Conservation (phyloP, 2,113 vertebrate genomes). For the Riparia riparia region DNA sequence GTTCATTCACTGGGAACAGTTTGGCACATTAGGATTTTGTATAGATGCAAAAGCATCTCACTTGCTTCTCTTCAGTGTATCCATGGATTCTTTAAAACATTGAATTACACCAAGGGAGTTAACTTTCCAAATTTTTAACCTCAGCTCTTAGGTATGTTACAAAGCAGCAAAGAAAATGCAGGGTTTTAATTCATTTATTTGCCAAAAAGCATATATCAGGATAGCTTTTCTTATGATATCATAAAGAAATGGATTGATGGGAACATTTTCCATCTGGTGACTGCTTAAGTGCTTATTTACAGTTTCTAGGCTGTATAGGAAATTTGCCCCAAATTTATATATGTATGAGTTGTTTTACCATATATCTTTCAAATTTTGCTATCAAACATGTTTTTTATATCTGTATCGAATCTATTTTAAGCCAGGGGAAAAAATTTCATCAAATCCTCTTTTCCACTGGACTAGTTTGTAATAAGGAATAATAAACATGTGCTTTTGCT, state of each 20-base stretch:
- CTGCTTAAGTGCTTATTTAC: neutral
- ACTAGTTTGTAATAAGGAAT: neutral
- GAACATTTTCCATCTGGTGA: neutral
- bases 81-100: neutral
- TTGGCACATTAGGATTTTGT: slow-evolving; percentile 69
- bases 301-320: neutral
- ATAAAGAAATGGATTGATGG: neutral
- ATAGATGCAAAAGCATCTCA: slow-evolving; percentile 12
- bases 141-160: neutral
- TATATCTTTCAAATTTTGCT: neutral
- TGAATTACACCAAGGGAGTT: slow-evolving; percentile 14
- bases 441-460: neutral
- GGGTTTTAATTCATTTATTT: neutral
- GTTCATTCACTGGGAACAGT: slow-evolving; percentile 50
- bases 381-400: neutral
- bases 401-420: neutral
- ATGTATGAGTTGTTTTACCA: neutral
- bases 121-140: neutral
- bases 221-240: neutral
- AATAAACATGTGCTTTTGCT: neutral
- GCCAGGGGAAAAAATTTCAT: neutral
- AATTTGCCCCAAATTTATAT: neutral
- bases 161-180: neutral
- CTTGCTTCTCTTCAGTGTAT: neutral
- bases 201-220: neutral